Evolutionary conservation across 92 coral and sea anemone genomes (phyloP).

Genomic region (Metridium senile): DNA sequence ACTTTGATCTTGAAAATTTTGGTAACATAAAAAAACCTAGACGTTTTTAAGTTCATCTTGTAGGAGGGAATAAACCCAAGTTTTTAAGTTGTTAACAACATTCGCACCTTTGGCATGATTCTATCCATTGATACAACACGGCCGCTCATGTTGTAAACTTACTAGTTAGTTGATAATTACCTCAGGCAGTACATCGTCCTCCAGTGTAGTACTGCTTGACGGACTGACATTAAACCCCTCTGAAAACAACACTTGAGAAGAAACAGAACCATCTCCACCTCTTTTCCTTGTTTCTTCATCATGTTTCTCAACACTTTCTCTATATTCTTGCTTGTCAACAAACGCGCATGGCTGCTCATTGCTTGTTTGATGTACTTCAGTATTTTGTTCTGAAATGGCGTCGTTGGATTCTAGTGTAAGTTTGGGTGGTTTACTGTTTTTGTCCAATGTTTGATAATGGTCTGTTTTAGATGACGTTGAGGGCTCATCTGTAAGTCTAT

Average conservation of each 20-base stretch:
- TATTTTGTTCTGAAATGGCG: slow-evolving; percentile 2
- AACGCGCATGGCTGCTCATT: background rate
- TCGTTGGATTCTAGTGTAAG: background rate
- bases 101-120: too few species aligned
- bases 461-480: slow-evolving; percentile 14
- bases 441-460: slow-evolving; percentile 5
- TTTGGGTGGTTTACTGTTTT: background rate
- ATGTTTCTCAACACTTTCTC: background rate
- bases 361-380: background rate
- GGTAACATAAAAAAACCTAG: too few species aligned
- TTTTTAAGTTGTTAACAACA: too few species aligned
- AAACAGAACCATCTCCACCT: background rate
- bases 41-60: too few species aligned
- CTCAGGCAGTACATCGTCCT: slow-evolving; percentile 46
- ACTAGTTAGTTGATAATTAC: background rate
- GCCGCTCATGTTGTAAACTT: too few species aligned
- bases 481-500: slow-evolving; percentile 13
- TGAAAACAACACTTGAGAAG: background rate
- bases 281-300: background rate
- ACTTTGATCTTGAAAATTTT: too few species aligned
- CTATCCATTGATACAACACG: too few species aligned
- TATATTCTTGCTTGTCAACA: background rate
- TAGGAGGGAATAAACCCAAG: too few species aligned
- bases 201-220: background rate
- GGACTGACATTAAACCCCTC: slow-evolving; percentile 18